Conservation (phyloP, 2,113 vertebrate genomes). For the Pelecanus crispus region DNA sequence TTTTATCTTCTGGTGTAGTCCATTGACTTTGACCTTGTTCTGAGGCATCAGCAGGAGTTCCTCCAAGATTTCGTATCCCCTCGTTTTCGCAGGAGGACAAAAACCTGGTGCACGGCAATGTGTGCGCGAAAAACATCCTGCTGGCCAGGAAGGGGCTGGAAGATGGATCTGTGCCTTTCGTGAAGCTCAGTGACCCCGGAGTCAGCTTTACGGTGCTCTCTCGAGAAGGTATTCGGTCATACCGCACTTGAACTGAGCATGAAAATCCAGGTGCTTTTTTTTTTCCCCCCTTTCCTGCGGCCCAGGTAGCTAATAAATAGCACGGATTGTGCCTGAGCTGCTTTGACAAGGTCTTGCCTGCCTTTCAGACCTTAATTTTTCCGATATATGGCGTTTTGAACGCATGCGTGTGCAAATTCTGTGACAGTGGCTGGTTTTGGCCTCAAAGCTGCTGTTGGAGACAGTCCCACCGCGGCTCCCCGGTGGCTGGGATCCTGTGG, state of each 20-base stretch:
- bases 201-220: constrained; percentile 81
- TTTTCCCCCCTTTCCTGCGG: fast-evolving
- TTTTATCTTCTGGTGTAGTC: neutral
- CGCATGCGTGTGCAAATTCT: fast-evolving
- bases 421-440: fast-evolving
- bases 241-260: fast-evolving
- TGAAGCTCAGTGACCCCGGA: constrained; percentile 92
- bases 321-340: fast-evolving
- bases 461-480: fast-evolving
- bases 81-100: constrained; percentile 81
- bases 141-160: constrained; percentile 83
- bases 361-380: neutral
- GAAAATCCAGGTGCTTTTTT: neutral
- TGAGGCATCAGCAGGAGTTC: fast-evolving
- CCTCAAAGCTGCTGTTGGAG: neutral
- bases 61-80: fast-evolving
- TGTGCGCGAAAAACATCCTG: constrained; percentile 91
- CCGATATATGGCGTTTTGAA: fast-evolving
- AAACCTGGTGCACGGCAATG: constrained; percentile 86
- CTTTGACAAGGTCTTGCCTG: fast-evolving
- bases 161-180: constrained; percentile 75
- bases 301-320: no score
- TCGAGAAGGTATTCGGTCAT: constrained; percentile 72
- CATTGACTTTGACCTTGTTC: fast-evolving
- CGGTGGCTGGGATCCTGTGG: neutral